These are phyloP conservation scores for Eremobia ochroleuca DNA, from an alignment of 2,888 invertebrate species.

Conservation along the genomic window DNA sequence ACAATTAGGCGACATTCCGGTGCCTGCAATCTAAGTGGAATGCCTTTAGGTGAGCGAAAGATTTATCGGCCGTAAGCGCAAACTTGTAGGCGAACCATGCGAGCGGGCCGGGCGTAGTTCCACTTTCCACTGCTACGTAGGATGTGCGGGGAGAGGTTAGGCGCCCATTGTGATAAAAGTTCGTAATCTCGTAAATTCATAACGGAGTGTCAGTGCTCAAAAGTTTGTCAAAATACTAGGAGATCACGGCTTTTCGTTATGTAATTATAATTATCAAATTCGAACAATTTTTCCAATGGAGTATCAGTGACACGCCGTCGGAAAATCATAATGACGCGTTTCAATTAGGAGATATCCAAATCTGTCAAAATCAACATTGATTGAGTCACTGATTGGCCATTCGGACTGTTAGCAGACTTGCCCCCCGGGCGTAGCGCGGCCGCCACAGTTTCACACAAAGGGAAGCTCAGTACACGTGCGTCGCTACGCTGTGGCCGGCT, in stretches of 20 bases:
- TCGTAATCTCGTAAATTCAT: not conserved
- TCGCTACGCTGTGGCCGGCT: not conserved
- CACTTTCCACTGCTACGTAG: not conserved
- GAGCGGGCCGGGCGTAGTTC: not conserved
- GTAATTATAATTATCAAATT: not conserved
- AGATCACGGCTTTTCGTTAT: not conserved
- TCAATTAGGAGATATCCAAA: not conserved
- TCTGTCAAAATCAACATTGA: not conserved
- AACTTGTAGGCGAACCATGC: constrained; percentile 55
- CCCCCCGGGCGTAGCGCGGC: no score
- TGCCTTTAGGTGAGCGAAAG: constrained; percentile 68
- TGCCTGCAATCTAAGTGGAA: constrained; percentile 75
- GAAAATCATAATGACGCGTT: not conserved
- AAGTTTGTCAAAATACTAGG: not conserved
- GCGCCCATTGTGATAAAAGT: not conserved
- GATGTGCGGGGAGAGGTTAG: not conserved
- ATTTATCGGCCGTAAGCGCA: constrained; percentile 68
- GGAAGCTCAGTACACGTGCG: not conserved
- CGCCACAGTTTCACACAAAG: not conserved
- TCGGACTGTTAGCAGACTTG: not conserved
- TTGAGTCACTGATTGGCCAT: not conserved
- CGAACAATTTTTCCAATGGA: not conserved
- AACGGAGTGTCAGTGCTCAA: not conserved
- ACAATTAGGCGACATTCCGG: constrained; percentile 74
- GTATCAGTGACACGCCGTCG: not conserved